Percentiles rank a stretch among this genome's conserved stretches.
Conservation (phyloP, 1,140 invertebrate species). For the Ips nitidus region DNA sequence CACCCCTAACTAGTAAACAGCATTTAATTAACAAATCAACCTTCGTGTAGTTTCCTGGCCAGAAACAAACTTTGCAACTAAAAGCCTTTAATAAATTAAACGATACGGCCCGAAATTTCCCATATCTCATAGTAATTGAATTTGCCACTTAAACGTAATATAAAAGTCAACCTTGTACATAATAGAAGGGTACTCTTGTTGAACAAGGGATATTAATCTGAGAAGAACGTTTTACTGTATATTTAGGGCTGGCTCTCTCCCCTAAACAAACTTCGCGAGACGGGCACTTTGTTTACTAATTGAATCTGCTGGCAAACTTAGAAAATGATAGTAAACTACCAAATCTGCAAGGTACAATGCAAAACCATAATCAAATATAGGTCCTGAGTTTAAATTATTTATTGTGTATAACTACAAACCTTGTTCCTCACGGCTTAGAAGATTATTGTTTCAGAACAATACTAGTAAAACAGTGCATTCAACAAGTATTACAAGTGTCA, state of each 20-base stretch:
- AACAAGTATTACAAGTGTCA: background rate
- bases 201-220: conserved; percentile 39
- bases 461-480: background rate
- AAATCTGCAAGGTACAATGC: conserved; percentile 28
- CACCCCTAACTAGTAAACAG: too few relatives aligned
- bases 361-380: conserved; percentile 36
- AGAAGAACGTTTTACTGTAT: conserved; percentile 36
- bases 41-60: too few relatives aligned
- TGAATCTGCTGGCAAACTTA: conserved; percentile 34
- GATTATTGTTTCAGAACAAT: conserved; percentile 29
- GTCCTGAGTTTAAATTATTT: conserved; percentile 24
- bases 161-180: conserved; percentile 35
- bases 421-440: conserved; percentile 2
- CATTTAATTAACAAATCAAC: too few relatives aligned
- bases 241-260: conserved; percentile 33
- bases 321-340: conserved; percentile 36
- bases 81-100: conserved; percentile 33
- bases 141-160: conserved; percentile 37
- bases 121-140: conserved; percentile 32
- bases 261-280: conserved; percentile 33
- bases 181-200: conserved; percentile 35
- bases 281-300: conserved; percentile 38
- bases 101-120: conserved; percentile 19
- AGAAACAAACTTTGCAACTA: conserved; percentile 15
- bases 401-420: conserved; percentile 4